Evolutionary conservation across 2,113 vertebrate genomes (phyloP).

Genomic region (Ondatra zibethicus): DNA sequence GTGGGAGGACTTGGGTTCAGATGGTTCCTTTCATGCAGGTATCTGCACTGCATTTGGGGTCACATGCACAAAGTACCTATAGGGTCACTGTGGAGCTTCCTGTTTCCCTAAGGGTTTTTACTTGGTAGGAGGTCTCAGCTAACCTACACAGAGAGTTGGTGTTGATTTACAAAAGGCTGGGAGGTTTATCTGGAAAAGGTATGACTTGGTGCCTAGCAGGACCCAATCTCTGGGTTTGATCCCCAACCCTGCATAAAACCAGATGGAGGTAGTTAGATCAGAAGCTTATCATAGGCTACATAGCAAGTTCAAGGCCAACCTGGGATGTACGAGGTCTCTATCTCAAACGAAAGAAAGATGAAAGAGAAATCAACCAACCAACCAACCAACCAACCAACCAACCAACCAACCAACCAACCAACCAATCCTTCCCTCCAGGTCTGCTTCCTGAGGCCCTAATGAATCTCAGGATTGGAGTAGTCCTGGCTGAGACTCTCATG

Average conservation of each 20-base stretch:
- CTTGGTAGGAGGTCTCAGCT: background rate
- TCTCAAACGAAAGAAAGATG: background rate
- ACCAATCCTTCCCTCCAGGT: background rate
- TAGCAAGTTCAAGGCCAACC: background rate
- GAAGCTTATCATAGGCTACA: background rate
- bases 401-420: background rate
- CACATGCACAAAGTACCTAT: background rate
- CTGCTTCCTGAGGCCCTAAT: background rate
- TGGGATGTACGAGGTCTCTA: background rate
- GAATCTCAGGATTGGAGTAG: no score
- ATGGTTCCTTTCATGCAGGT: background rate
- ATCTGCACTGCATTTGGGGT: background rate
- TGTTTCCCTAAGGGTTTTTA: background rate
- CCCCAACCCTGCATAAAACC: background rate
- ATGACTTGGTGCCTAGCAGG: background rate
- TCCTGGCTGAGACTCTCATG: background rate
- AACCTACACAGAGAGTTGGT: background rate
- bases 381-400: background rate
- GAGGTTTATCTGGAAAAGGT: background rate
- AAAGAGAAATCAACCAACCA: background rate
- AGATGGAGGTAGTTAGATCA: background rate
- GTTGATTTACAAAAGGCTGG: background rate
- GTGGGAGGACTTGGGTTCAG: background rate
- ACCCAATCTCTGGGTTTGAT: background rate
- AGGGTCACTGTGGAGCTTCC: background rate